Conservation (phyloP, 2,113 vertebrate species). For the Alligator sinensis region DNA sequence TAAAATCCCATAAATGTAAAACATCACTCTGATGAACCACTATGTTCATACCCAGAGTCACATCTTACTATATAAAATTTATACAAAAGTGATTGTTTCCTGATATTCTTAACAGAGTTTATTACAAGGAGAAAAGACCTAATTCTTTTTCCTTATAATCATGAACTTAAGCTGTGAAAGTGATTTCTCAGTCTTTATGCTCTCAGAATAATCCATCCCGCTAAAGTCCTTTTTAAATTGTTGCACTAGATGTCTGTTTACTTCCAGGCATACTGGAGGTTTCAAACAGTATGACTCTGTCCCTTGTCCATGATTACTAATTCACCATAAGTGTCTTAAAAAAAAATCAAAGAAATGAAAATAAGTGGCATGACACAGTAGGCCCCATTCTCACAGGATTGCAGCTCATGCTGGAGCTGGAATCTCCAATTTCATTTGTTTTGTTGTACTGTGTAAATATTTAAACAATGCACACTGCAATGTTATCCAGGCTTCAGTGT, state of each 20-base stretch:
- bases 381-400: constrained; percentile 54
- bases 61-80: background rate
- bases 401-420: constrained; percentile 67
- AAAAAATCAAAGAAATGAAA: constrained; percentile 75
- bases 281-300: constrained; percentile 74
- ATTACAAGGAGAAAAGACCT: background rate
- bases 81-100: background rate
- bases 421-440: constrained; percentile 76
- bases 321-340: constrained; percentile 59
- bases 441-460: constrained; percentile 76
- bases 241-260: constrained; percentile 69
- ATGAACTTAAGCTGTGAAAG: constrained; percentile 21
- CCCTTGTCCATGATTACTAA: constrained; percentile 64
- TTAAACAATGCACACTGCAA: constrained; percentile 72
- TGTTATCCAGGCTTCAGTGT: constrained; percentile 63
- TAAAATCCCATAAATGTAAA: background rate
- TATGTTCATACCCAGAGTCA: background rate
- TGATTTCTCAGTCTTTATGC: constrained; percentile 10
- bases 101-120: background rate
- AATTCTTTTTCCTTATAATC: background rate
- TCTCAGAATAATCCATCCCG: constrained; percentile 51
- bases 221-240: constrained; percentile 38
- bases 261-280: constrained; percentile 47
- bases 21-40: background rate
- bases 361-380: constrained; percentile 68